Conservation (phyloP, 1,140 invertebrate genomes). For the Ladona fulva region DNA sequence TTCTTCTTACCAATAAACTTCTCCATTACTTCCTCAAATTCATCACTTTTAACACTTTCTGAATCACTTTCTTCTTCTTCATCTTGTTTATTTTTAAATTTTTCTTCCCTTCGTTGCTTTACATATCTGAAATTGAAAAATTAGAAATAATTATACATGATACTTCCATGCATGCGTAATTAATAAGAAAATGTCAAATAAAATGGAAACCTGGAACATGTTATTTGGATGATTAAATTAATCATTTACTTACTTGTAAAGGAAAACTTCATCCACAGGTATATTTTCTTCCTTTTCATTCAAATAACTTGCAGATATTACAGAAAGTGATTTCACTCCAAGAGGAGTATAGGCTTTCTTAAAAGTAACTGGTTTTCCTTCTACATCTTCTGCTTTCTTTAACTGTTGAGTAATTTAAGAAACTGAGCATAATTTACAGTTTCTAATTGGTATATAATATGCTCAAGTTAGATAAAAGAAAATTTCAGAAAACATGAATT, state of each 20-base stretch:
- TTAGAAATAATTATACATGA: neutral
- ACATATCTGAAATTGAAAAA: neutral
- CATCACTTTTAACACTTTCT: slow-evolving; percentile 77
- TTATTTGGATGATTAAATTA: neutral
- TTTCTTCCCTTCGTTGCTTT: neutral
- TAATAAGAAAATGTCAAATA: neutral
- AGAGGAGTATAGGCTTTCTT: slow-evolving; percentile 48
- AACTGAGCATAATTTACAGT: too few relatives aligned
- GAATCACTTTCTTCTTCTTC: slow-evolving; percentile 50
- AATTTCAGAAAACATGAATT: too few relatives aligned
- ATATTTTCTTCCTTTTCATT: slow-evolving; percentile 56
- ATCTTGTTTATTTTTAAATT: neutral
- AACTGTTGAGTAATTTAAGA: too few relatives aligned
- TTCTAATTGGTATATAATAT: too few relatives aligned
- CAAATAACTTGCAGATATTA: slow-evolving; percentile 60
- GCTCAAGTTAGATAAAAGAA: too few relatives aligned
- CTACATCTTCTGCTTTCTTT: neutral
- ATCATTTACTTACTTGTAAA: slow-evolving; percentile 48
- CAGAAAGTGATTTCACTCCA: slow-evolving; percentile 49
- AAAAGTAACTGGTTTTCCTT: neutral
- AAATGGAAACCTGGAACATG: neutral
- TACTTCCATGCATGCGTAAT: slow-evolving; percentile 22
- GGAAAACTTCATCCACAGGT: slow-evolving; percentile 72
- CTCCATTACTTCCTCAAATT: slow-evolving; percentile 72
- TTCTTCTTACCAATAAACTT: neutral